Conservation (phyloP, 2,797 vertebrate species). For the Poecile montanus region DNA sequence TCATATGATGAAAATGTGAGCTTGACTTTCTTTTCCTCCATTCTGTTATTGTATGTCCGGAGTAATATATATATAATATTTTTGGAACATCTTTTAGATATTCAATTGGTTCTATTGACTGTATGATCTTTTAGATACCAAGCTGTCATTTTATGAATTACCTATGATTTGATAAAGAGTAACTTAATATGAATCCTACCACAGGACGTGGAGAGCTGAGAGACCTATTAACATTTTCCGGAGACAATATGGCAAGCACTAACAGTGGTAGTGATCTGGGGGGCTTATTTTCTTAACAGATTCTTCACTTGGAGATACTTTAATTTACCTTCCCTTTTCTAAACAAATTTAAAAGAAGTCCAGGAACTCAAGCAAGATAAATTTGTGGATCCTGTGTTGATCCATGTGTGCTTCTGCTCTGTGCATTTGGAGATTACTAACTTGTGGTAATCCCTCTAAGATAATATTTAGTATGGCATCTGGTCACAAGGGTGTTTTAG, state of each 20-base stretch:
- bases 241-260: not conserved
- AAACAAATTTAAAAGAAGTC: not conserved
- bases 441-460: not conserved
- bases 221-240: not conserved
- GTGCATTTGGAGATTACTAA: not conserved
- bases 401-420: not conserved
- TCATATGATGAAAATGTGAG: not conserved
- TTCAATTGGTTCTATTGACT: not conserved
- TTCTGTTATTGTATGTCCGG: not conserved
- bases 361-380: not conserved
- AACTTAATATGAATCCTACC: not conserved
- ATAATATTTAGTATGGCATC: not conserved
- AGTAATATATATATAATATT: too few species aligned
- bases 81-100: not conserved
- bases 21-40: not conserved
- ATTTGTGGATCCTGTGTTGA: accelerated
- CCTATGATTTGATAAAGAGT: not conserved
- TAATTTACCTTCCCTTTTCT: not conserved
- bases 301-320: not conserved
- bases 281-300: not conserved
- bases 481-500: not conserved
- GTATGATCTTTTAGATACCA: not conserved
- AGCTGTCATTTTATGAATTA: not conserved
- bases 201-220: not conserved
- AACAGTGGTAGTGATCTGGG: not conserved